Percentiles rank a stretch among this genome's conserved stretches.
These are phyloP conservation scores for Aphidoletes aphidimyza DNA, from an alignment of 2,888 invertebrate genomes.

Conservation along the genomic window DNA sequence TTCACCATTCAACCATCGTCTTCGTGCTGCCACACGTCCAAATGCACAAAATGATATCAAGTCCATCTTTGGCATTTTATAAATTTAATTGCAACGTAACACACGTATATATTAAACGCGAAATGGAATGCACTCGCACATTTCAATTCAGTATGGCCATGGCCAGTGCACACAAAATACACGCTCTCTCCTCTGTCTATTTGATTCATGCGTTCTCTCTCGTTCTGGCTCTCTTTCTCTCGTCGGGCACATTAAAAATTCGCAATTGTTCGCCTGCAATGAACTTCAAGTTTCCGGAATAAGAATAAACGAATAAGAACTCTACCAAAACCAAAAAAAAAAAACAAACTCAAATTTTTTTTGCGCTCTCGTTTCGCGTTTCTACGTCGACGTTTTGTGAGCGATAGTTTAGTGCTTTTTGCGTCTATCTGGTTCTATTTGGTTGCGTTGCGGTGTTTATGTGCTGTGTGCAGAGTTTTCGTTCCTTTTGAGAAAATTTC, in stretches of 20 bases:
- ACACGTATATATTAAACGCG: neutral
- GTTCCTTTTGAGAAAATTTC: neutral
- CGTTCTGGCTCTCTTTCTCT: neutral
- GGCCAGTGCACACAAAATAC: too few species aligned
- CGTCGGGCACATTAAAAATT: neutral
- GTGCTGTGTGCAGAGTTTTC: neutral
- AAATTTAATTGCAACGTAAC: conserved; percentile 40
- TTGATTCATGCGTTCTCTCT: neutral
- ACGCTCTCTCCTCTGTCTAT: too few species aligned
- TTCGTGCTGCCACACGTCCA: neutral
- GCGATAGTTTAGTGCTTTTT: neutral
- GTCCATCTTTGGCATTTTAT: conserved; percentile 33
- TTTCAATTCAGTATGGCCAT: neutral
- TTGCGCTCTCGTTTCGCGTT: too few species aligned
- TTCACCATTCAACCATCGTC: too few species aligned
- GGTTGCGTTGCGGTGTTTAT: neutral
- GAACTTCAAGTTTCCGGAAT: conserved; percentile 24
- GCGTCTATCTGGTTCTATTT: neutral
- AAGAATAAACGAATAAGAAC: conserved; percentile 46
- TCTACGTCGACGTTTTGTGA: neutral
- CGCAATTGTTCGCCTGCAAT: conserved; percentile 25
- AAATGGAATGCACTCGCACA: conserved; percentile 20
- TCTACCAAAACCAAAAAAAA: neutral
- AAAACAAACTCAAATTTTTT: neutral
- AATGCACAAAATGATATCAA: conserved; percentile 46